These are phyloP conservation scores for Carassius gibelio DNA, from an alignment of 2,113 vertebrate species.

Conservation along the genomic window DNA sequence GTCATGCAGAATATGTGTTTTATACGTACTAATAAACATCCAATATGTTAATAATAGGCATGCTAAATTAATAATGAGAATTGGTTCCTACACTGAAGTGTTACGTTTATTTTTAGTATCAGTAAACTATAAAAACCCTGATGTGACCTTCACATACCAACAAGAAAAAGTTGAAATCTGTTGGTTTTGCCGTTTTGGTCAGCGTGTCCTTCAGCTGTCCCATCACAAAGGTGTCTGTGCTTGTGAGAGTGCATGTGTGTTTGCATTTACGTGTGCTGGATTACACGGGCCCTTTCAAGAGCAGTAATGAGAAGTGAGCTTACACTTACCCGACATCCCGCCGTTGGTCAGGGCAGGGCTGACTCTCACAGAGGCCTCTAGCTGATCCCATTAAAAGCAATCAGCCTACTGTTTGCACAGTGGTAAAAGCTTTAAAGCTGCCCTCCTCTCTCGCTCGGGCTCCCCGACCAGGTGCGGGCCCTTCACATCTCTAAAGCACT, in stretches of 20 bases:
- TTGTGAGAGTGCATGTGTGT: constrained; percentile 36
- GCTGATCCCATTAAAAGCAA: constrained; percentile 77
- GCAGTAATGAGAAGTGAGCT: constrained; percentile 40
- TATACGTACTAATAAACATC: no score
- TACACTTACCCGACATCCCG: constrained; percentile 57
- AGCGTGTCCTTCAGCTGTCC: neutral
- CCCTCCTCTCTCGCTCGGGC: constrained; percentile 54
- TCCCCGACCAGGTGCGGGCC: constrained; percentile 52
- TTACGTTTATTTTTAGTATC: neutral
- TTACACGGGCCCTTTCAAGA: constrained; percentile 32
- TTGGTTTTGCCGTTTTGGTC: neutral
- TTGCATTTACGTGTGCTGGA: constrained; percentile 36
- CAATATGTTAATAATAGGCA: no score
- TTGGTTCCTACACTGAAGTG: no score
- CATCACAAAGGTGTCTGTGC: constrained; percentile 34
- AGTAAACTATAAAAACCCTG: neutral
- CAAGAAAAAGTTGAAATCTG: neutral
- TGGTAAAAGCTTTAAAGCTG: constrained; percentile 73
- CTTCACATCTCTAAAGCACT: neutral
- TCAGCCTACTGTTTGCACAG: constrained; percentile 74
- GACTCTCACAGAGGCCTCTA: constrained; percentile 66
- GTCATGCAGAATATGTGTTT: no score
- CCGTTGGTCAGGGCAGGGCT: constrained; percentile 67
- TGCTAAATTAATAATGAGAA: no score
- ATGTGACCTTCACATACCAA: neutral